Conservation (phyloP, 2,113 vertebrate genomes). For the Phoxinus phoxinus region DNA sequence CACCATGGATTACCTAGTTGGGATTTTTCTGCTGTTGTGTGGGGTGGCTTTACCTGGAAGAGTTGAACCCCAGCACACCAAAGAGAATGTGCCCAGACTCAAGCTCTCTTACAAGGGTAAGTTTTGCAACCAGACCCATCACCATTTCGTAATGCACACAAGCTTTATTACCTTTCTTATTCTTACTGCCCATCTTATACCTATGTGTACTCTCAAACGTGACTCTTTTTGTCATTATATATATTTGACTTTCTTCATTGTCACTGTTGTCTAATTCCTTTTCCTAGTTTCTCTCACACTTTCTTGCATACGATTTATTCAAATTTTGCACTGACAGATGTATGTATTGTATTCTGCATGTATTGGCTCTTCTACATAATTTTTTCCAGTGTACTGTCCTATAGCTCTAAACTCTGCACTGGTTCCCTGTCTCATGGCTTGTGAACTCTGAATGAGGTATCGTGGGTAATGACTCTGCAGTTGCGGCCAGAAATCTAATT, state of each 20-base stretch:
- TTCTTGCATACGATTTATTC: constrained; percentile 47
- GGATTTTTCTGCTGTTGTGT: constrained; percentile 89
- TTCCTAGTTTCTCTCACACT: constrained; percentile 54
- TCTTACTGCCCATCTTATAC: neutral
- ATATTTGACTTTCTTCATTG: neutral
- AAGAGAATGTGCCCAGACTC: constrained; percentile 93
- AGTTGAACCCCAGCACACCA: constrained; percentile 83
- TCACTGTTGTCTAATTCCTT: neutral
- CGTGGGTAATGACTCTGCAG: constrained; percentile 13
- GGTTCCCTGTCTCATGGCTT: constrained; percentile 33
- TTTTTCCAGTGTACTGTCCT: constrained; percentile 61
- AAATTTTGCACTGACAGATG: constrained; percentile 66
- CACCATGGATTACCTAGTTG: constrained; percentile 92
- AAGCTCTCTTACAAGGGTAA: constrained; percentile 97
- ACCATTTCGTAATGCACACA: neutral
- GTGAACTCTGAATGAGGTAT: constrained; percentile 25
- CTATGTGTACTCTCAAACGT: neutral
- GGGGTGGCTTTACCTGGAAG: constrained; percentile 82
- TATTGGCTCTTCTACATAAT: constrained; percentile 69
- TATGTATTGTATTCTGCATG: constrained; percentile 73
- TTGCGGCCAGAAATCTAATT: neutral
- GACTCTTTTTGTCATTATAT: neutral
- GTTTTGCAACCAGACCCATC: constrained; percentile 46
- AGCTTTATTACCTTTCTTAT: neutral
- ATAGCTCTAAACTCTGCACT: constrained; percentile 35